phyloP scores from a whole-genome alignment of 2,888 invertebrate species.

The Lasioglossum morio region DNA sequence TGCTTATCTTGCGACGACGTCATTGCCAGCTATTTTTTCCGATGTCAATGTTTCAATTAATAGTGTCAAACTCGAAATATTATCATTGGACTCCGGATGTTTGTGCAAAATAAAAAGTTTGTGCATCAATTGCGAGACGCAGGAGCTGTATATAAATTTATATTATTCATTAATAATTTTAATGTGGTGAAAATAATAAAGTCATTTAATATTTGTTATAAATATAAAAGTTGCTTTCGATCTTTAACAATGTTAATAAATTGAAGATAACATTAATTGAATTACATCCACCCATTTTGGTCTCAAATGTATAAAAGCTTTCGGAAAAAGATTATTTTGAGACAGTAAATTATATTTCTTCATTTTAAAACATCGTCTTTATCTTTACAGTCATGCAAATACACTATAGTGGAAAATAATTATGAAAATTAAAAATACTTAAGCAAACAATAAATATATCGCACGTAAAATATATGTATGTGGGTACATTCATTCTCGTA shows the following conservation, averaged over 20 bases:
- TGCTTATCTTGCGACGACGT: constrained; percentile 51
- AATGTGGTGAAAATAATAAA: too few species aligned
- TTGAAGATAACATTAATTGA: too few species aligned
- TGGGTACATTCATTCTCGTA: background rate
- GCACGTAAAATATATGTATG: background rate
- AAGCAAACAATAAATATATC: background rate
- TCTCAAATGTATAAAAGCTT: background rate
- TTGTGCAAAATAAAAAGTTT: too few species aligned
- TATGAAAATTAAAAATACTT: background rate
- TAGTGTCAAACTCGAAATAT: background rate
- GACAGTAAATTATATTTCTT: background rate
- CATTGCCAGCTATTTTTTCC: constrained; percentile 28
- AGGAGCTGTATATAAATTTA: too few species aligned
- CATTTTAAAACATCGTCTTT: background rate
- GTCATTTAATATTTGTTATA: too few species aligned
- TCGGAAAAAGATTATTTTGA: background rate
- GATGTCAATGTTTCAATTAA: constrained; percentile 8
- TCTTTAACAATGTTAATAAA: too few species aligned
- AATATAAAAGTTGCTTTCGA: too few species aligned
- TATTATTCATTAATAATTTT: too few species aligned
- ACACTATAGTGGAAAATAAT: background rate
- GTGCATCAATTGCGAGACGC: too few species aligned
- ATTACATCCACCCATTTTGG: too few species aligned
- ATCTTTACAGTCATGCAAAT: background rate
- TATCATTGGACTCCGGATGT: too few species aligned